Evolutionary conservation across 2,113 vertebrate genomes (phyloP).

Genomic region (Gavia stellata): DNA sequence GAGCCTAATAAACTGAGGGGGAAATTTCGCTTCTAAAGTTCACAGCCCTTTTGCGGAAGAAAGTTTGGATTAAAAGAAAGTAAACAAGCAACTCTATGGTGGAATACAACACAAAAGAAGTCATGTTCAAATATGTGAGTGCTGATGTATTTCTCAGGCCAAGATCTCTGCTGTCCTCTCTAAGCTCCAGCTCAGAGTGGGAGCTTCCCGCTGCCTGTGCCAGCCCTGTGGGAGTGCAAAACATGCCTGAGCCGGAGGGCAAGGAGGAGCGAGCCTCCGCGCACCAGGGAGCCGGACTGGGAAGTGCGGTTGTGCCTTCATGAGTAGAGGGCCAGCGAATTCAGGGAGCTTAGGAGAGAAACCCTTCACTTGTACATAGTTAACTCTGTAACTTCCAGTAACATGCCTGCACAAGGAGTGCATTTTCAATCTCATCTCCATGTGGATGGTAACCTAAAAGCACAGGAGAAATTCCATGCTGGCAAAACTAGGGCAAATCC

Average conservation of each 20-base stretch:
- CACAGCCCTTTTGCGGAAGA: neutral
- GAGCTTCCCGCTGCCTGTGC: neutral
- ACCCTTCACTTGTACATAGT: neutral
- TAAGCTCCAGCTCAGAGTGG: neutral
- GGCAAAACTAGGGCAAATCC: neutral
- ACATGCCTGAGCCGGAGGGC: neutral
- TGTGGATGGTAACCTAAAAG: neutral
- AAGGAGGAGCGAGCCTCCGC: neutral
- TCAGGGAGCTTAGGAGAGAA: too few species aligned
- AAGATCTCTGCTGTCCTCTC: neutral
- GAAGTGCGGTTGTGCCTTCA: fast-evolving
- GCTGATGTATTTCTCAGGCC: neutral
- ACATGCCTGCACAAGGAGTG: neutral
- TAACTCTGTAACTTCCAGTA: neutral
- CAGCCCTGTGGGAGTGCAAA: neutral
- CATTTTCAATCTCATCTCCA: neutral
- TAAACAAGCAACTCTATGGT: neutral
- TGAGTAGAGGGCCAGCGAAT: fast-evolving
- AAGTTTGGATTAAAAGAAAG: neutral
- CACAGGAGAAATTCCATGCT: neutral
- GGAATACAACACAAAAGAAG: neutral
- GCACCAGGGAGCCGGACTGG: neutral
- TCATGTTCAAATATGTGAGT: neutral
- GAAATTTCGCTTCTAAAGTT: neutral
- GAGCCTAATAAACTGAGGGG: neutral